These are phyloP conservation scores for Isoperla grammatica DNA, from an alignment of 2,888 invertebrate species.

Conservation along the genomic window DNA sequence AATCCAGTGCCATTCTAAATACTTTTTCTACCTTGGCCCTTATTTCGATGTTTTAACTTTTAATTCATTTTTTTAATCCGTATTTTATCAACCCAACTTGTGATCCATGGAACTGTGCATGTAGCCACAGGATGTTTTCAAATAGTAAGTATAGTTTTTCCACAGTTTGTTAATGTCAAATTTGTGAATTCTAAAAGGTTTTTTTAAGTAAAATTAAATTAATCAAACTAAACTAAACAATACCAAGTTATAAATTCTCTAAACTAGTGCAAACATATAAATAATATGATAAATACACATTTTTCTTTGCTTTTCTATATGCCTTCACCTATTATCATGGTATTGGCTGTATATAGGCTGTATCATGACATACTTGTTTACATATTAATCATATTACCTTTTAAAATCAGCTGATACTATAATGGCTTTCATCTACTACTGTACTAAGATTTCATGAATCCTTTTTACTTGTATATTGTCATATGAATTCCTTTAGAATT, in stretches of 20 bases:
- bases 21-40: too few relatives aligned
- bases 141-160: slow-evolving; percentile 33
- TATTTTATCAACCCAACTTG: slow-evolving; percentile 28
- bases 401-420: too few relatives aligned
- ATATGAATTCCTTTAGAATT: too few relatives aligned
- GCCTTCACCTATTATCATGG: not conserved
- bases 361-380: too few relatives aligned
- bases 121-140: slow-evolving; percentile 31
- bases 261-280: not conserved
- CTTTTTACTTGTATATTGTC: too few relatives aligned
- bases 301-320: slow-evolving; percentile 24
- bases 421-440: too few relatives aligned
- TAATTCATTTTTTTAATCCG: not conserved
- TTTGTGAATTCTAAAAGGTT: slow-evolving; percentile 18
- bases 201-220: slow-evolving; percentile 21
- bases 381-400: too few relatives aligned
- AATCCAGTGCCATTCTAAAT: too few relatives aligned
- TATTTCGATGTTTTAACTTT: too few relatives aligned
- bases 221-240: slow-evolving; percentile 16
- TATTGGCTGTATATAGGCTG: too few relatives aligned
- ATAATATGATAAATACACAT: not conserved
- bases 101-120: slow-evolving; percentile 34
- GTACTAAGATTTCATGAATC: too few relatives aligned
- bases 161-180: too few relatives aligned
- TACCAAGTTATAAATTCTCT: not conserved